These are phyloP conservation scores for Synanthedon vespiformis DNA, from an alignment of 2,888 invertebrate species.

Conservation along the genomic window DNA sequence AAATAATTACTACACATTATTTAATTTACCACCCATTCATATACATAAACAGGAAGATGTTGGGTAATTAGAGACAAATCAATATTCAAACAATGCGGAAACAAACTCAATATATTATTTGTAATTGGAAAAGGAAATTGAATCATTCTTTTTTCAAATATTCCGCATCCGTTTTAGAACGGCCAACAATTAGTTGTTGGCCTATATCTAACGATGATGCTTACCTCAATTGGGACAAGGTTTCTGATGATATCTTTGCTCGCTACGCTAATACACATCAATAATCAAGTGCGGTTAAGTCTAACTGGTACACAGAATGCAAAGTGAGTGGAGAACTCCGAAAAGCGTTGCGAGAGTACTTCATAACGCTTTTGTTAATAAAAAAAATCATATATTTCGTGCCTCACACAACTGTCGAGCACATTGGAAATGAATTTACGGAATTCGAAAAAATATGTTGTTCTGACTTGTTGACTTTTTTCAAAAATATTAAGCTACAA, in stretches of 20 bases:
- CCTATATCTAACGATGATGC: slow-evolving; percentile 7
- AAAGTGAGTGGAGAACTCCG: background rate
- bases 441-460: too few relatives aligned
- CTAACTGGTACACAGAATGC: background rate
- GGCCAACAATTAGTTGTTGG: background rate
- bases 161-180: background rate
- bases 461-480: too few relatives aligned
- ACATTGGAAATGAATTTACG: too few relatives aligned
- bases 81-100: background rate
- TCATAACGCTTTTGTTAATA: background rate
- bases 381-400: too few relatives aligned
- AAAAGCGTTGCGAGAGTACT: background rate
- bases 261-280: slow-evolving; percentile 8
- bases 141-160: background rate
- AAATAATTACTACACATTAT: too few relatives aligned
- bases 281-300: background rate
- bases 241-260: slow-evolving; percentile 17
- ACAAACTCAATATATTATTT: background rate
- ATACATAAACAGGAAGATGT: background rate
- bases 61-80: background rate
- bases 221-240: slow-evolving; percentile 22
- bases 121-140: slow-evolving; percentile 1
- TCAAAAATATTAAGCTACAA: too few relatives aligned
- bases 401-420: too few relatives aligned
- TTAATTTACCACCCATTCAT: too few relatives aligned